Percentiles rank a stretch among this genome's conserved stretches.
Evolutionary conservation across 1,140 invertebrate genomes (phyloP).

Genomic region (Hyles euphorbiae): DNA sequence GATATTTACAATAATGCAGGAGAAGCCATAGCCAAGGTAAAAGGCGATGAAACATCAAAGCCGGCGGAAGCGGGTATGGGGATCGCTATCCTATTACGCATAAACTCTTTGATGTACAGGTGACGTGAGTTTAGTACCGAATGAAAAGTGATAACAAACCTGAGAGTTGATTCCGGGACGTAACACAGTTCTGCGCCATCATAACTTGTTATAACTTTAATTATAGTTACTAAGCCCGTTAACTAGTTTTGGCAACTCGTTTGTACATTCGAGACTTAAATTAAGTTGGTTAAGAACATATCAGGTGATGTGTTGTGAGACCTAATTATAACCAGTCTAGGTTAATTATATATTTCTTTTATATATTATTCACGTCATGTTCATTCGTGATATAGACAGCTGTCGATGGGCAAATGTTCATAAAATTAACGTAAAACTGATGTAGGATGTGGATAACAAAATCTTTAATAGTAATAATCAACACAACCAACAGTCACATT

Average conservation of each 20-base stretch:
- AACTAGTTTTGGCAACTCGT: conserved; percentile 48
- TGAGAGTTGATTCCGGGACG: conserved; percentile 10
- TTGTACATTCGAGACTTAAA: conserved; percentile 43
- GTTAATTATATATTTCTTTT: too few relatives aligned
- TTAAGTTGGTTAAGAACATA: conserved; percentile 35
- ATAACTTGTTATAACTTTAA: conserved; percentile 38
- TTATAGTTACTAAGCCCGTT: conserved; percentile 35
- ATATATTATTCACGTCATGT: too few relatives aligned
- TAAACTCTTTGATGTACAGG: conserved; percentile 12
- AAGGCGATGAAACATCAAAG: conserved; percentile 10
- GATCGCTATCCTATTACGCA: conserved; percentile 12
- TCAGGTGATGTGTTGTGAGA: too few relatives aligned
- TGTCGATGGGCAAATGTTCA: too few relatives aligned
- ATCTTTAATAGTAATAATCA: too few relatives aligned
- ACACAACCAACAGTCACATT: too few relatives aligned
- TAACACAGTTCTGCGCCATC: conserved; percentile 25
- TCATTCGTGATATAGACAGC: too few relatives aligned
- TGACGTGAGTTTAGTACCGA: not conserved
- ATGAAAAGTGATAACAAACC: conserved; percentile 1
- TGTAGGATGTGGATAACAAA: too few relatives aligned
- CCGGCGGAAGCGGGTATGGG: not conserved
- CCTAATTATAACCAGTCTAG: too few relatives aligned
- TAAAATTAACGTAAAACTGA: too few relatives aligned
- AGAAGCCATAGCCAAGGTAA: too few relatives aligned
- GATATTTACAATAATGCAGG: too few relatives aligned